A percentile compares a stretch with the other conserved stretches of the same genome.
Conservation (phyloP, 2,888 invertebrate species). For the Icerya purchasi region DNA sequence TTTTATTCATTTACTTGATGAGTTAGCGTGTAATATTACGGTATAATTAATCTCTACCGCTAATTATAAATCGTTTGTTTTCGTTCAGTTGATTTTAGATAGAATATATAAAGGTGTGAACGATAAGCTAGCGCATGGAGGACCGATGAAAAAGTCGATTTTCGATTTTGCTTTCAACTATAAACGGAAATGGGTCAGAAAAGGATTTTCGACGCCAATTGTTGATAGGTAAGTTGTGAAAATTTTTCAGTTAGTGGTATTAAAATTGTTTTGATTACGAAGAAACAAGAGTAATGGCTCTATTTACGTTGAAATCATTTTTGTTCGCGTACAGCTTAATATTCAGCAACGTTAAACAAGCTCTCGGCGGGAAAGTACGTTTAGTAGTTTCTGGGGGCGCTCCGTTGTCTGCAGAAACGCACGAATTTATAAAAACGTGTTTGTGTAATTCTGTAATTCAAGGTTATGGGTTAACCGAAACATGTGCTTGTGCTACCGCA, state of each 20-base stretch:
- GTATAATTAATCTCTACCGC: too few species aligned
- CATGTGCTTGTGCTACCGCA: conserved; percentile 76
- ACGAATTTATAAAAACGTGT: conserved; percentile 77
- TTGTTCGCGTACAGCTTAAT: conserved; percentile 28
- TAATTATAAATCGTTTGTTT: too few species aligned
- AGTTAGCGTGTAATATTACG: neutral
- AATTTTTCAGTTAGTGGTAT: too few species aligned
- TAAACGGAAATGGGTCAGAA: conserved; percentile 63
- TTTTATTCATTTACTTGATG: conserved; percentile 1
- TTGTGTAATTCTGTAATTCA: conserved; percentile 75
- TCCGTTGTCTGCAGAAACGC: conserved; percentile 84
- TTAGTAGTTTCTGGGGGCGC: conserved; percentile 86
- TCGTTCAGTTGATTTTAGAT: conserved; percentile 70
- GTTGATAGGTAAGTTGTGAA: conserved; percentile 34
- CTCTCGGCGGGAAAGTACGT: conserved; percentile 66
- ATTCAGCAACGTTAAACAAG: conserved; percentile 32
- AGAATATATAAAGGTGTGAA: conserved; percentile 87
- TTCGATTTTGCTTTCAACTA: conserved; percentile 90
- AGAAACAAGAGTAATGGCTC: too few species aligned
- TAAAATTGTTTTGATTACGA: too few species aligned
- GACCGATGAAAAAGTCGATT: conserved; percentile 53
- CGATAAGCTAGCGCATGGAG: conserved; percentile 71
- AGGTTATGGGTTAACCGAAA: conserved; percentile 95
- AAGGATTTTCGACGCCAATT: conserved; percentile 61
- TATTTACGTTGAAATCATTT: too few species aligned